Conservation (phyloP, 2,888 invertebrate genomes). For the Rhingia rostrata region DNA sequence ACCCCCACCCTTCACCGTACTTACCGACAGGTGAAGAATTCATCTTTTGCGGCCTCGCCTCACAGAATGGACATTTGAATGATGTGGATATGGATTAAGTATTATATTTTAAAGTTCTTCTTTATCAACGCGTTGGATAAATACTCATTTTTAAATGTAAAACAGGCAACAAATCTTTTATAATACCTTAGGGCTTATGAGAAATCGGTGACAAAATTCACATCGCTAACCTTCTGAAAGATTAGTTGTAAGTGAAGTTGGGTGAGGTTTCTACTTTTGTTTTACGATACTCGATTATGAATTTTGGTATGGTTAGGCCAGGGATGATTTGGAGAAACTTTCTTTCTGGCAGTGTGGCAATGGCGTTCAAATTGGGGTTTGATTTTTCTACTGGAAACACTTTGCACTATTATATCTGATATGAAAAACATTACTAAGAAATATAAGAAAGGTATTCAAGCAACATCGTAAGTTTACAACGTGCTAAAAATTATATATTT, state of each 20-base stretch:
- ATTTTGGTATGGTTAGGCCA: background rate
- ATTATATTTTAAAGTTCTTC: slow-evolving; percentile 2
- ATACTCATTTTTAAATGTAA: slow-evolving; percentile 36
- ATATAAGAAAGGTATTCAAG: too few species aligned
- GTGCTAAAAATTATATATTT: too few species aligned
- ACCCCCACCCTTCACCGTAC: slow-evolving; percentile 45
- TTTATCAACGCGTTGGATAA: background rate
- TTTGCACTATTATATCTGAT: too few species aligned
- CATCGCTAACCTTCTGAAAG: slow-evolving; percentile 66
- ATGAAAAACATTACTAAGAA: too few species aligned
- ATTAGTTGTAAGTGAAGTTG: slow-evolving; percentile 67
- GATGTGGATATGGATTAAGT: slow-evolving; percentile 12
- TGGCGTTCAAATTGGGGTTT: too few species aligned
- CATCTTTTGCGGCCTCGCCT: slow-evolving; percentile 43
- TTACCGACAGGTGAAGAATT: slow-evolving; percentile 69
- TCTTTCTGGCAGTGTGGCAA: too few species aligned
- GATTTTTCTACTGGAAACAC: too few species aligned
- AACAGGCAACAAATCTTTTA: background rate
- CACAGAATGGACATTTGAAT: slow-evolving; percentile 58
- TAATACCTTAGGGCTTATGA: slow-evolving; percentile 21
- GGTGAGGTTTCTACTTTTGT: background rate
- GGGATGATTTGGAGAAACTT: background rate
- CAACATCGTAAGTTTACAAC: too few species aligned
- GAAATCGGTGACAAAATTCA: slow-evolving; percentile 55
- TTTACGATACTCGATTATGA: slow-evolving; percentile 32